Evolutionary conservation across 2,113 vertebrate species (phyloP).

Genomic region (Vicugna pacos): DNA sequence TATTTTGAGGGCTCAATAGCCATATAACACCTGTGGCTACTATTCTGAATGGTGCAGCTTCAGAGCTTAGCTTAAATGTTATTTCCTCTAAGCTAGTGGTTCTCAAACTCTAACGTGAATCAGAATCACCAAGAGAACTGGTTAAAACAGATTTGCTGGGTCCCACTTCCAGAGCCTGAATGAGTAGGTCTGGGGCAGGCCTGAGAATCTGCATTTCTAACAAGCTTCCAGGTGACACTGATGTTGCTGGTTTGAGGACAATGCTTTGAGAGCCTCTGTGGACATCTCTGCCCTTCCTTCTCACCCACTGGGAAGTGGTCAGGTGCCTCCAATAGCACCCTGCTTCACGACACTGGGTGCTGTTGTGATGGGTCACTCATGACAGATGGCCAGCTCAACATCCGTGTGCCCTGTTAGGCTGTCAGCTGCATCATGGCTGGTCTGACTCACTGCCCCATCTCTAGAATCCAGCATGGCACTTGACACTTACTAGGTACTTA

Average conservation of each 20-base stretch:
- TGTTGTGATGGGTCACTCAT: not conserved
- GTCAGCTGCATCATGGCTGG: not conserved
- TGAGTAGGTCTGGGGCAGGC: not conserved
- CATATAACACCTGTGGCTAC: not conserved
- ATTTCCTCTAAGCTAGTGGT: not conserved
- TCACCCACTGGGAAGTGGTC: not conserved
- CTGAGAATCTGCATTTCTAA: not conserved
- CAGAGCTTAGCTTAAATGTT: not conserved
- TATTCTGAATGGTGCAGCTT: accelerated
- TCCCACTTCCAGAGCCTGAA: not conserved
- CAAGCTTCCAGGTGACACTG: not conserved
- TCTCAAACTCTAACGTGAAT: not conserved
- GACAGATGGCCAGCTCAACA: not conserved
- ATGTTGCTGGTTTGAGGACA: not conserved
- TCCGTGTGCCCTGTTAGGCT: not conserved
- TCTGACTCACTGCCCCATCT: not conserved
- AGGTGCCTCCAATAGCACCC: not conserved
- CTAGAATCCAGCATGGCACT: not conserved
- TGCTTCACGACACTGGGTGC: not conserved
- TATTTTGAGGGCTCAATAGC: not conserved
- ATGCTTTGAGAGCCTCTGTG: not conserved
- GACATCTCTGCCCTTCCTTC: not conserved
- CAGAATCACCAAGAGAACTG: not conserved
- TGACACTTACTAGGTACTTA: not conserved
- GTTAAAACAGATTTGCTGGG: not conserved